Percentiles rank a stretch among this genome's conserved stretches.
phyloP scores from a whole-genome alignment of 2,113 vertebrate genomes.

The Poecile atricapillus region DNA sequence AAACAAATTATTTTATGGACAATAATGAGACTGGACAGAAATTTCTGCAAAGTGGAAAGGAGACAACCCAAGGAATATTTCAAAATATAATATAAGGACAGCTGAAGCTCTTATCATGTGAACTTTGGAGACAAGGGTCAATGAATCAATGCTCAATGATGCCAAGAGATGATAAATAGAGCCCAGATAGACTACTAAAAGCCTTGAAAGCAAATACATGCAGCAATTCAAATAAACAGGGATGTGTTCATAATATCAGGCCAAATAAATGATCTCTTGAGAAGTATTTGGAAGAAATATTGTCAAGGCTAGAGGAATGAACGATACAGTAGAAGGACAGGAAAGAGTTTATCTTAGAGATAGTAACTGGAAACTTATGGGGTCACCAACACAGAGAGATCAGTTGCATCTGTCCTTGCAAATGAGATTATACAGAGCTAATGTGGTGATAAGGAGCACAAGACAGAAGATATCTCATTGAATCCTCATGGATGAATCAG shows the following conservation, averaged over 20 bases:
- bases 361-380: neutral
- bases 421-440: neutral
- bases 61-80: neutral
- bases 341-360: neutral
- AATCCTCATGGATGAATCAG: neutral
- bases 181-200: neutral
- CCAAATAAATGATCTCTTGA: neutral
- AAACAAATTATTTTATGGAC: neutral
- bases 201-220: neutral
- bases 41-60: neutral
- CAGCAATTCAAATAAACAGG: neutral
- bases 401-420: neutral
- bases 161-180: neutral
- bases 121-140: neutral
- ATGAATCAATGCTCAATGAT: neutral
- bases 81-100: neutral
- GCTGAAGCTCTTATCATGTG: neutral
- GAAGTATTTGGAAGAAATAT: neutral
- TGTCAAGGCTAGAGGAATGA: neutral
- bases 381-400: neutral
- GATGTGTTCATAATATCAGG: neutral
- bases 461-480: neutral
- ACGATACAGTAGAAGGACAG: neutral
- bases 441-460: neutral
- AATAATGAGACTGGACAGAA: neutral